Percentiles rank a stretch among this genome's conserved stretches.
Conservation (phyloP, 2,113 vertebrate species). For the Pangasianodon hypophthalmus region DNA sequence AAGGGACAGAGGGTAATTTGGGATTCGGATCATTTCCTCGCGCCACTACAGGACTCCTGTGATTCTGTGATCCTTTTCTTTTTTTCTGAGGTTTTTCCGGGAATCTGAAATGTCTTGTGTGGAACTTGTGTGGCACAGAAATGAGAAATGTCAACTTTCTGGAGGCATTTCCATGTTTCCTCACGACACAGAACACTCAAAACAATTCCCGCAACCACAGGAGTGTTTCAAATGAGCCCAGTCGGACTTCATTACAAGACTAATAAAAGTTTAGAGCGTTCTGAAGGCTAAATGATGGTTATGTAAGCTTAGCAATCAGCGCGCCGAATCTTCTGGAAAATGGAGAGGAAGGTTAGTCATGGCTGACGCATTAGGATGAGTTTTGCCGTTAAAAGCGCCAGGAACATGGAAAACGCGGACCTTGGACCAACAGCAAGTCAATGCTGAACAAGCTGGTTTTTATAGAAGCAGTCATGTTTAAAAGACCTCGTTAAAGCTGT, state of each 20-base stretch:
- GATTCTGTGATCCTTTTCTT: constrained; percentile 43
- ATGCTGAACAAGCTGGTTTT: background rate
- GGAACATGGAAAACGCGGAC: constrained; percentile 40
- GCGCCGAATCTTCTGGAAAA: background rate
- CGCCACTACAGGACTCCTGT: constrained; percentile 59
- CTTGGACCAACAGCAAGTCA: background rate
- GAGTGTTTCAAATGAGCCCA: constrained; percentile 5
- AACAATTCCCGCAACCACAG: background rate
- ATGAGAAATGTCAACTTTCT: background rate
- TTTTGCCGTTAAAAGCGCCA: background rate
- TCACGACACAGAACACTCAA: background rate
- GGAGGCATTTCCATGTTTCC: background rate
- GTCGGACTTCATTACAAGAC: constrained; percentile 32
- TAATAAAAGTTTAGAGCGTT: constrained; percentile 14
- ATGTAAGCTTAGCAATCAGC: constrained; percentile 13
- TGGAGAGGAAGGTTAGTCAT: background rate
- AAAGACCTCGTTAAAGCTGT: background rate
- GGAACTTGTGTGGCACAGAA: background rate
- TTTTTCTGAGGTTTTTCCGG: constrained; percentile 13
- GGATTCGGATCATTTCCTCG: background rate
- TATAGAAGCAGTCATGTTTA: background rate
- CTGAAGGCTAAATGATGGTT: background rate
- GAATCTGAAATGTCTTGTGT: background rate
- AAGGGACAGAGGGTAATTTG: background rate
- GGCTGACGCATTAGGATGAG: constrained; percentile 13